A percentile compares a stretch with the other conserved stretches of the same genome.
Evolutionary conservation across 1,140 invertebrate genomes (phyloP).

Genomic region (Dinoponera quadriceps): DNA sequence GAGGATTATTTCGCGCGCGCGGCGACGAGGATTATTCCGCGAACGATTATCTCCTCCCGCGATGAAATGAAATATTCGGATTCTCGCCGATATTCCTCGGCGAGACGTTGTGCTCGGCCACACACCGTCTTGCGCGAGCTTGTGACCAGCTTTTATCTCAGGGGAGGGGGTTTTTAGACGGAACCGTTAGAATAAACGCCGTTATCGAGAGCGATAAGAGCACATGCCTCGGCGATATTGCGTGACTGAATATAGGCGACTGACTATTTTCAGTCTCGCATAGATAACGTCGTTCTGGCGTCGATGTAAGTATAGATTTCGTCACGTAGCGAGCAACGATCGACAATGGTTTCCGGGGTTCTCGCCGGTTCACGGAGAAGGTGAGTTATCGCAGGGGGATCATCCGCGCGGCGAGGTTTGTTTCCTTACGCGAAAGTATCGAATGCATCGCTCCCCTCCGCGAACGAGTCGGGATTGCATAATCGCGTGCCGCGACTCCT

Average conservation of each 20-base stretch:
- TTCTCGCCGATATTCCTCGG: too few species aligned
- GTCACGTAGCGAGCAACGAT: constrained; percentile 39
- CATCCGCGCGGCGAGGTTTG: constrained; percentile 40
- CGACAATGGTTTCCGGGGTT: constrained; percentile 58
- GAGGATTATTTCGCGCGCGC: too few species aligned
- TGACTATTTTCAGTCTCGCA: not conserved
- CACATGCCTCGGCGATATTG: constrained; percentile 13
- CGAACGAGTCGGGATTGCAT: not conserved
- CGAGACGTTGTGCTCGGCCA: too few species aligned
- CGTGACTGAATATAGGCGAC: constrained; percentile 1
- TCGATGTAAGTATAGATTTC: constrained; percentile 51
- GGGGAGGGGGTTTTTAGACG: not conserved
- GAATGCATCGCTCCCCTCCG: not conserved
- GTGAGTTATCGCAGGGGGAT: constrained; percentile 76
- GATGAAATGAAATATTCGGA: too few species aligned
- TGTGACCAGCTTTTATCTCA: too few species aligned
- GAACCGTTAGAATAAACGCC: not conserved
- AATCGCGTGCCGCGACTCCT: not conserved
- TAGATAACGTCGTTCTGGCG: constrained; percentile 58
- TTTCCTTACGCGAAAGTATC: not conserved
- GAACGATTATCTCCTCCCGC: too few species aligned
- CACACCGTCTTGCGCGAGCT: too few species aligned
- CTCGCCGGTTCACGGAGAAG: constrained; percentile 48
- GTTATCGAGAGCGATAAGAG: constrained; percentile 41
- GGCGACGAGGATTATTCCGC: too few species aligned